These are phyloP conservation scores for Dynastes grantii DNA, from an alignment of 2,888 invertebrate species.

Conservation along the genomic window DNA sequence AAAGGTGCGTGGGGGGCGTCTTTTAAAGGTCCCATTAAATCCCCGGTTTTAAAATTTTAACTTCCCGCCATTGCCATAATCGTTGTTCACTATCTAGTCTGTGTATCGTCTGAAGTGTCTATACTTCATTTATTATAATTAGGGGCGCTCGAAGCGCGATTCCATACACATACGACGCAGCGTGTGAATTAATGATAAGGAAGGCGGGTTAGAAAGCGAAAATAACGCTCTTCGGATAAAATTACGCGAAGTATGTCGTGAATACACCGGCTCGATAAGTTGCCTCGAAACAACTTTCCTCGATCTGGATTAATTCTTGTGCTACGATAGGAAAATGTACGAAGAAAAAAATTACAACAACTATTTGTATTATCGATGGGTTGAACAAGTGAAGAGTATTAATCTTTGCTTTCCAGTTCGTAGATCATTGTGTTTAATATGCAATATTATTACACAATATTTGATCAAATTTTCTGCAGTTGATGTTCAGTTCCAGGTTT, in stretches of 20 bases:
- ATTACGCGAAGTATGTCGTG: background rate
- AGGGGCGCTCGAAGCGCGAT: conserved; percentile 4
- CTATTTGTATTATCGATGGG: background rate
- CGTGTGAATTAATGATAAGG: conserved; percentile 27
- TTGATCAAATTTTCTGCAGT: background rate
- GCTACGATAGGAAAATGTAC: background rate
- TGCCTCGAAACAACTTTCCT: background rate
- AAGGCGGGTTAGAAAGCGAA: conserved; percentile 26
- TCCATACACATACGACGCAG: background rate
- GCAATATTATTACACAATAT: too few species aligned
- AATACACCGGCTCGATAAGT: background rate
- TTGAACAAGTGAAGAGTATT: background rate
- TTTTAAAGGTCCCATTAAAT: too few species aligned
- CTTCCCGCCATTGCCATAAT: background rate
- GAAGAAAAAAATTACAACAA: background rate
- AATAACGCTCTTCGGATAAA: conserved; percentile 2
- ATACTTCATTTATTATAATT: conserved; percentile 10
- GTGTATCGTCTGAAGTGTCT: background rate
- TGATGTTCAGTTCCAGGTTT: too few species aligned
- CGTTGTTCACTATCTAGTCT: background rate
- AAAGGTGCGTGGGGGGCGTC: too few species aligned
- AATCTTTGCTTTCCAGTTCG: background rate
- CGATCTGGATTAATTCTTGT: background rate
- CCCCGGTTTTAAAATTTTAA: background rate
- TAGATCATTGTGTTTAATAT: too few species aligned